Percentiles rank a stretch among this genome's conserved stretches.
Conservation (phyloP, 2,113 vertebrate genomes). For the Heterochromis multidens region DNA sequence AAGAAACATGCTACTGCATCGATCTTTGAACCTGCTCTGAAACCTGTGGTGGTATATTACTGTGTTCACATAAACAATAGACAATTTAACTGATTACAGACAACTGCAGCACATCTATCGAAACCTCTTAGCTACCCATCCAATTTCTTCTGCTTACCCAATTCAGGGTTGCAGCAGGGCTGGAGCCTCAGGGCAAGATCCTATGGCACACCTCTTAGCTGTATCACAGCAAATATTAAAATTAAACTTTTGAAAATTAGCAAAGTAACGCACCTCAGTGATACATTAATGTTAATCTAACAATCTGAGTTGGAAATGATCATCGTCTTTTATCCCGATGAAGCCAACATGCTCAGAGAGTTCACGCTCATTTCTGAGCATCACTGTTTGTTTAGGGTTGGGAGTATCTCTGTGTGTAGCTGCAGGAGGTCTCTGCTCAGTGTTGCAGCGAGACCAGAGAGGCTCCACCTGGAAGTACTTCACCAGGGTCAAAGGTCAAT, state of each 20-base stretch:
- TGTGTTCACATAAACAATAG: neutral
- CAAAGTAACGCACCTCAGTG: neutral
- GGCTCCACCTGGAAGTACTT: slow-evolving; percentile 79
- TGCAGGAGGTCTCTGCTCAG: slow-evolving; percentile 57
- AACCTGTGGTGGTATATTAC: neutral
- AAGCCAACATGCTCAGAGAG: neutral
- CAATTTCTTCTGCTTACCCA: no score
- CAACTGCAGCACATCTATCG: neutral
- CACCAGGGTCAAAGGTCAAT: slow-evolving; percentile 70
- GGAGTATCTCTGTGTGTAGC: slow-evolving; percentile 38
- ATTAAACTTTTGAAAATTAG: neutral
- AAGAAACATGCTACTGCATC: neutral
- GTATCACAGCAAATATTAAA: neutral
- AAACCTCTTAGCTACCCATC: neutral
- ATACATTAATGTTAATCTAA: neutral
- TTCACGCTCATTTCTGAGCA: slow-evolving; percentile 35
- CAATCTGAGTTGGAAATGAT: neutral
- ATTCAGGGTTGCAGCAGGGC: no score
- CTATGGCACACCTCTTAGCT: no score
- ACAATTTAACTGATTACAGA: neutral
- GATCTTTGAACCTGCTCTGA: neutral
- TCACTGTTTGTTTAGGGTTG: slow-evolving; percentile 68
- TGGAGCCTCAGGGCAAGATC: no score
- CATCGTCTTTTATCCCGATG: neutral
- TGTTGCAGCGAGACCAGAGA: slow-evolving; percentile 44